Conservation (phyloP, 2,888 invertebrate species). For the Yponomeuta sedellus region DNA sequence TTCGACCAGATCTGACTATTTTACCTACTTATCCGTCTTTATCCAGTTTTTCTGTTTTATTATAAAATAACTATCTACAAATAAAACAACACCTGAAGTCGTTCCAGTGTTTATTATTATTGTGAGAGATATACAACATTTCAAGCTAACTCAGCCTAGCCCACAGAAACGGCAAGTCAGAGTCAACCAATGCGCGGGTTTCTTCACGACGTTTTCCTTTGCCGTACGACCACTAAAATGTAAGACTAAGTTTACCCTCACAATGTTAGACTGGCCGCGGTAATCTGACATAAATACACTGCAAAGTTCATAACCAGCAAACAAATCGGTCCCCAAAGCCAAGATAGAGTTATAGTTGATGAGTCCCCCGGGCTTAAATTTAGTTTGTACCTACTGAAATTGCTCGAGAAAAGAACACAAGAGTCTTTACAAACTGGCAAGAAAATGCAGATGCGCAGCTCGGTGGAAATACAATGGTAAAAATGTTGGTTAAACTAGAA, state of each 20-base stretch:
- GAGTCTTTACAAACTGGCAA: not conserved
- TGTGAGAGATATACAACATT: no score
- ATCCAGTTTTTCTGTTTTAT: no score
- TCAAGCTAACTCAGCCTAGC: no score
- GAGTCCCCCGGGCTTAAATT: conserved; percentile 29
- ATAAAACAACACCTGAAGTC: no score
- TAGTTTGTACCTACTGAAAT: conserved; percentile 15
- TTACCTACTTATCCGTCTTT: no score
- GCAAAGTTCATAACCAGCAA: conserved; percentile 58
- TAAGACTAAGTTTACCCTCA: not conserved
- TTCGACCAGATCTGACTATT: no score
- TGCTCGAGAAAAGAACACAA: not conserved
- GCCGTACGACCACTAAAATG: no score
- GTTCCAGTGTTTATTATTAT: no score
- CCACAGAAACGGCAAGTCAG: no score
- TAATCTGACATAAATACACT: conserved; percentile 39
- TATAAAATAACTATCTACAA: no score
- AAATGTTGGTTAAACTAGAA: not conserved
- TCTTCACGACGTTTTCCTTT: no score
- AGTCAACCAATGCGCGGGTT: no score
- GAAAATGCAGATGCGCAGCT: not conserved
- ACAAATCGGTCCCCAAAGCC: conserved; percentile 54
- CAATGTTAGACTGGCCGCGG: conserved; percentile 21
- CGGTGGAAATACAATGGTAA: not conserved
- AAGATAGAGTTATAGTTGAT: conserved; percentile 45